These are phyloP conservation scores for Lophura nycthemera DNA, from an alignment of 2,113 vertebrate genomes.

Conservation along the genomic window DNA sequence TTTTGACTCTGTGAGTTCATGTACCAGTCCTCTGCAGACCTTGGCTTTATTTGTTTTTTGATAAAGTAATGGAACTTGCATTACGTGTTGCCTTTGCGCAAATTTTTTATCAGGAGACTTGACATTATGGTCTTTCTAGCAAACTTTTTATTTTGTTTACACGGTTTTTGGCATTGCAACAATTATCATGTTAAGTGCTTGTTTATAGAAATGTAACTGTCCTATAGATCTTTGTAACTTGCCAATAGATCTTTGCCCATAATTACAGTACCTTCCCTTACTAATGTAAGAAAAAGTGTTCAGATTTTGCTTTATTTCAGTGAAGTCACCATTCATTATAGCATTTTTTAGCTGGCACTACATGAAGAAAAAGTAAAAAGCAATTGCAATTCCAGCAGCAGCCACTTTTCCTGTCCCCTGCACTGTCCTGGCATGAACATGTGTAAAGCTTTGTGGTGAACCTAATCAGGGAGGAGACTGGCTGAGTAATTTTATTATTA, in stretches of 20 bases:
- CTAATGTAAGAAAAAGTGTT: neutral
- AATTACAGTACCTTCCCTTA: neutral
- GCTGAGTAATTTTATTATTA: neutral
- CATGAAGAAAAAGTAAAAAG: neutral
- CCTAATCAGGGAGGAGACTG: neutral
- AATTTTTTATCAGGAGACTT: neutral
- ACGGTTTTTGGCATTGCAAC: neutral
- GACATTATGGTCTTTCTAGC: neutral
- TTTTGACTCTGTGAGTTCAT: neutral
- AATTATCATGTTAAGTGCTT: neutral
- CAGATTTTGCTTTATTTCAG: neutral
- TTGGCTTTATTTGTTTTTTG: constrained; percentile 67
- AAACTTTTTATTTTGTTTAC: neutral
- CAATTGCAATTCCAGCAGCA: neutral
- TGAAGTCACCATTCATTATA: neutral
- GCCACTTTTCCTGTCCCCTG: neutral
- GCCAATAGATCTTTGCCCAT: neutral
- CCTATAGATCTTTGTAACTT: neutral
- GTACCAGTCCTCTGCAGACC: constrained; percentile 20
- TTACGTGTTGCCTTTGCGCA: constrained; percentile 30
- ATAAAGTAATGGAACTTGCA: constrained; percentile 42
- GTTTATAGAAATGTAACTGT: neutral
- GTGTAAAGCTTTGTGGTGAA: neutral
- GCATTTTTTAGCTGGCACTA: neutral
- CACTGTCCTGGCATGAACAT: fast-evolving